phyloP scores from a whole-genome alignment of 2,888 invertebrate genomes.

The Latheticus oryzae region DNA sequence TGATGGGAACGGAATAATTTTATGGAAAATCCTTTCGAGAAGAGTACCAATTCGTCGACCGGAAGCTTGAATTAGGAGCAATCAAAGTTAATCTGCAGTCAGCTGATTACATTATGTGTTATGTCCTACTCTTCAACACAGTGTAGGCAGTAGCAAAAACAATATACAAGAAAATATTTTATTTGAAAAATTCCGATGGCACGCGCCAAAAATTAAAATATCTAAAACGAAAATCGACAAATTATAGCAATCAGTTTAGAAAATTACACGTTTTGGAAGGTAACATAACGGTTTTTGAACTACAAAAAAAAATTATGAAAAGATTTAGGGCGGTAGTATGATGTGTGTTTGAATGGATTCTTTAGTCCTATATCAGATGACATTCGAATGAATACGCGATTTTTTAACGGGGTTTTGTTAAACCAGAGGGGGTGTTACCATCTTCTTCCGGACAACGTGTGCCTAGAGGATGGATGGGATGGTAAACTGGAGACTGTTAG shows the following conservation, averaged over 20 bases:
- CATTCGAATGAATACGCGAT: slow-evolving; percentile 59
- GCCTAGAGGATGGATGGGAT: no score
- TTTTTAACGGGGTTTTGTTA: slow-evolving; percentile 61
- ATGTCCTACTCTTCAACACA: slow-evolving; percentile 53
- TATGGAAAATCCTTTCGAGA: no score
- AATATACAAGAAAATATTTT: slow-evolving; percentile 24
- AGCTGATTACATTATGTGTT: slow-evolving; percentile 64
- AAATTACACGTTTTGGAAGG: slow-evolving; percentile 61
- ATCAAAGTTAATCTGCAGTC: slow-evolving; percentile 65
- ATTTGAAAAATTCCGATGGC: slow-evolving; percentile 45
- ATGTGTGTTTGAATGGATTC: slow-evolving; percentile 53
- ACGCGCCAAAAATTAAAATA: slow-evolving; percentile 65
- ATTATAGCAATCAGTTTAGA: slow-evolving; percentile 63
- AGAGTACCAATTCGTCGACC: slow-evolving; percentile 57
- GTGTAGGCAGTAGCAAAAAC: slow-evolving; percentile 39
- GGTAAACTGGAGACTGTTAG: no score
- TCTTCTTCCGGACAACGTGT: slow-evolving; percentile 63
- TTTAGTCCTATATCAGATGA: slow-evolving; percentile 62
- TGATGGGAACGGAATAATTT: no score
- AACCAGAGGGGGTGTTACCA: slow-evolving; percentile 60
- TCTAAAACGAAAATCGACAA: slow-evolving; percentile 61
- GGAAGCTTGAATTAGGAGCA: slow-evolving; percentile 66
- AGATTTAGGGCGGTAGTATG: slow-evolving; percentile 57
- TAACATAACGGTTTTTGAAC: slow-evolving; percentile 61
- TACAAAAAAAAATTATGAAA: slow-evolving; percentile 59